phyloP scores from a whole-genome alignment of 2,797 vertebrate genomes.

The Pangasius sanitwongsei region DNA sequence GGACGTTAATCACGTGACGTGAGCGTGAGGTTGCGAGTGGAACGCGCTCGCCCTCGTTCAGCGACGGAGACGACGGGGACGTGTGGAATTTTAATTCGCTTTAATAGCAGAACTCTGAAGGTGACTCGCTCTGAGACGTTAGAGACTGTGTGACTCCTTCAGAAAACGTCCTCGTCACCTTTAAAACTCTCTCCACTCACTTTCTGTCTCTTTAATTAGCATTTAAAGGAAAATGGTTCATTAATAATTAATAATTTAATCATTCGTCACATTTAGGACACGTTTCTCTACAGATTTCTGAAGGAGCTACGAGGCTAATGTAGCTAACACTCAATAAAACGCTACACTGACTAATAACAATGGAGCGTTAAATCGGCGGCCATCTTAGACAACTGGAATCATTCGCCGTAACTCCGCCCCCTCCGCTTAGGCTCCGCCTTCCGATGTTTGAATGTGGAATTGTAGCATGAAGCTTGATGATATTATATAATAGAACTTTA shows the following conservation, averaged over 20 bases:
- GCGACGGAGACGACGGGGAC: background rate
- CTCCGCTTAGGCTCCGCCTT: background rate
- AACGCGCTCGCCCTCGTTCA: background rate
- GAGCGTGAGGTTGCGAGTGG: background rate
- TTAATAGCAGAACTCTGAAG: conserved; percentile 16
- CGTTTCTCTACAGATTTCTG: background rate
- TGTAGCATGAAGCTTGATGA: background rate
- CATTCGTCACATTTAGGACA: background rate
- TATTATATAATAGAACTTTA: too few species aligned
- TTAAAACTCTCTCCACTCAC: background rate
- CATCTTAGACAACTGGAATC: background rate
- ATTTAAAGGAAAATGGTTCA: background rate
- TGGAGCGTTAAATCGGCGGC: background rate
- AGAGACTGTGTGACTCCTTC: conserved; percentile 5
- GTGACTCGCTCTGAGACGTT: conserved; percentile 25
- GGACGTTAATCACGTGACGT: background rate
- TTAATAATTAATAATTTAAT: background rate
- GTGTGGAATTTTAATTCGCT: conserved; percentile 20
- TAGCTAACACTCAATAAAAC: background rate
- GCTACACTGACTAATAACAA: background rate
- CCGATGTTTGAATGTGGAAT: background rate
- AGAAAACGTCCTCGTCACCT: conserved; percentile 13
- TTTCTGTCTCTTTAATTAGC: background rate
- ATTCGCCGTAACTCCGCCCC: background rate
- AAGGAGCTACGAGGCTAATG: background rate